A percentile compares a stretch with the other conserved stretches of the same genome.
Evolutionary conservation across 2,113 vertebrate genomes (phyloP).

Genomic region (Theristicus caerulescens): DNA sequence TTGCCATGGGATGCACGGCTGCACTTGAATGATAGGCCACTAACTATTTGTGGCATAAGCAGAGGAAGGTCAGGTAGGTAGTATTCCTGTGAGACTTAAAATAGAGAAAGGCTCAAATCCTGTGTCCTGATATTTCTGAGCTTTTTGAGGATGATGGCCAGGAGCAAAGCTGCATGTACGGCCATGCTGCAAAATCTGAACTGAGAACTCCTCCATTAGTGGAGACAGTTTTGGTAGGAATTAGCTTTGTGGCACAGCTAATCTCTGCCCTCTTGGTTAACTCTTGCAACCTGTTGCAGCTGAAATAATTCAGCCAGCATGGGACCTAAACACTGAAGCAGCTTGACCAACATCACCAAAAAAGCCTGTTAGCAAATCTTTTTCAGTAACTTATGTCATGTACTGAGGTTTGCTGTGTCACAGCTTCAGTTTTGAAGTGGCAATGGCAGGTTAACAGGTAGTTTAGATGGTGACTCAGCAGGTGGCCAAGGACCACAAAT

Average conservation of each 20-base stretch:
- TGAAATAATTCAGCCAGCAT: neutral
- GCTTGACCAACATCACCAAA: neutral
- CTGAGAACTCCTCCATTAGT: neutral
- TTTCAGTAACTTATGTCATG: neutral
- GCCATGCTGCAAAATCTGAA: neutral
- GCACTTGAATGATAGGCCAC: accelerated
- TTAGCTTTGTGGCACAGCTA: neutral
- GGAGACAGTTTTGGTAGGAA: neutral
- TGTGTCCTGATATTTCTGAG: neutral
- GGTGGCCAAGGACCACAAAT: neutral
- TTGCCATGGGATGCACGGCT: neutral
- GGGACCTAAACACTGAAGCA: neutral
- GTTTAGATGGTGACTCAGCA: neutral
- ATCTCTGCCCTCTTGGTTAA: neutral
- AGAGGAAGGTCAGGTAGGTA: neutral
- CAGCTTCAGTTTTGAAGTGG: neutral
- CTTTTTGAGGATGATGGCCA: neutral
- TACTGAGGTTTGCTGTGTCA: neutral
- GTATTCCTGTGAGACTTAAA: neutral
- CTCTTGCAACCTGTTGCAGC: neutral
- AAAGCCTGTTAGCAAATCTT: neutral
- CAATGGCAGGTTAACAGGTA: neutral
- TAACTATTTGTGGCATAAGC: neutral
- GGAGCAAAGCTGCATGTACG: neutral
- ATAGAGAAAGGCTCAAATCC: neutral